Evolutionary conservation across 2,113 vertebrate genomes (phyloP), one percentile per base, ranked within the genome.

Genomic region (Tyto alba): DNA sequence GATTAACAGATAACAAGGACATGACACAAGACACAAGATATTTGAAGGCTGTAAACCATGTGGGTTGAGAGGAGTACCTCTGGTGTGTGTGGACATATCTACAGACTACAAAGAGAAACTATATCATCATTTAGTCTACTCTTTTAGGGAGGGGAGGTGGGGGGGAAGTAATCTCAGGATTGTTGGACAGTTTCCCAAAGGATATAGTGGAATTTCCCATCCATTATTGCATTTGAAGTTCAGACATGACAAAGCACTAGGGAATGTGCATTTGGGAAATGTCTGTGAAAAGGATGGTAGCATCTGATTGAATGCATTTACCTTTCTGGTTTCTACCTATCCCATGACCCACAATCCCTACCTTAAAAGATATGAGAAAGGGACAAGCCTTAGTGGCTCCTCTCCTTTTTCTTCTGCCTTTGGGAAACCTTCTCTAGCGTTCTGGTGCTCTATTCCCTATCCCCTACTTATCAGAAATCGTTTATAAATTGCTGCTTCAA

Each of bases 161-260:
- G 9, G 11, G 8, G 32, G 9, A 73, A n/a, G 40, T 56, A 9
- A 88, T 81, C 43, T 72, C 64, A 89, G 60, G 84, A 85, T 64
- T 94, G 84, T 47, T 94, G 89, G 84, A 91, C 57, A 82, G 52
- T 64, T 93, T 96, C 91, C 91, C 73, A 92, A 89, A 72, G 91
- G 87, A 96, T 87, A 84, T 10, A 87, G 53, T 87, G 77, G 93
- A 96, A 95, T 95, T 95, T 96, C 95, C 94, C 91, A 95, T 95
- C 55, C 59, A 78, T 50, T 92, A 48, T 1, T 85, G 66, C 80
- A 91, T 81, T 55, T 91, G 84, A 92, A 94, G 87, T 78, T 93
- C 80, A 92, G 93, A 89, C 84, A 72, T 94, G 93, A 96, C 91
- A 88, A 93, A 95, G 83, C 95, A 83, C 40, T 69, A 78, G 90